Percentiles rank a stretch among this genome's conserved stretches.
Conservation (phyloP, 1,140 invertebrate genomes). For the Diuraphis noxia region DNA sequence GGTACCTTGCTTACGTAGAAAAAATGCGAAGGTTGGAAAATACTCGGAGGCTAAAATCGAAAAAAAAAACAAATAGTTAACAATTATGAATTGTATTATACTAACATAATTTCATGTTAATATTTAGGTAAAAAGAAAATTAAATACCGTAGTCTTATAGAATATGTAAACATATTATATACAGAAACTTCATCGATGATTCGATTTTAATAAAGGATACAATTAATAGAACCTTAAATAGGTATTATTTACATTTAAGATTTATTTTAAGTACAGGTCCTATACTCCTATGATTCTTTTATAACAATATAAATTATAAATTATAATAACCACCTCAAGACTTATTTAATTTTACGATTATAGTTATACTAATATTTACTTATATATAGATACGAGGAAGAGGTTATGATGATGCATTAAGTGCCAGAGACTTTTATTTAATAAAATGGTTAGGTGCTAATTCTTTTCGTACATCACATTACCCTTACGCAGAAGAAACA, state of each 20-base stretch:
- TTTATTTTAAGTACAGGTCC: not conserved
- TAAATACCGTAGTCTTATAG: not conserved
- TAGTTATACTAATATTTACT: not conserved
- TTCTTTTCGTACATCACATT: constrained; percentile 95
- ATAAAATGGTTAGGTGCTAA: constrained; percentile 95
- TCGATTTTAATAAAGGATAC: not conserved
- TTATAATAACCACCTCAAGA: not conserved
- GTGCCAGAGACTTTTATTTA: constrained; percentile 90
- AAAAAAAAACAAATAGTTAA: not conserved
- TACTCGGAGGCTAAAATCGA: not conserved
- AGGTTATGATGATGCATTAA: constrained; percentile 84
- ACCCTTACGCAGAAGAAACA: constrained; percentile 97
- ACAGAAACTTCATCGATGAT: not conserved
- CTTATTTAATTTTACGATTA: not conserved
- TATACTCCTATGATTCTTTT: not conserved
- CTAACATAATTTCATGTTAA: not conserved
- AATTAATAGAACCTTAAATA: not conserved
- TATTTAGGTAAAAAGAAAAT: not conserved
- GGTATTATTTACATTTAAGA: not conserved
- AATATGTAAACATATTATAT: not conserved
- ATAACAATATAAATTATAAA: not conserved
- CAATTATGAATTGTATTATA: not conserved
- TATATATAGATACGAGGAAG: constrained; percentile 76
- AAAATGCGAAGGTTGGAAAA: not conserved
- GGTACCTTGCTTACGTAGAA: no score